Evolutionary conservation across 2,113 vertebrate genomes (phyloP).

Genomic region (Asarcornis scutulata): DNA sequence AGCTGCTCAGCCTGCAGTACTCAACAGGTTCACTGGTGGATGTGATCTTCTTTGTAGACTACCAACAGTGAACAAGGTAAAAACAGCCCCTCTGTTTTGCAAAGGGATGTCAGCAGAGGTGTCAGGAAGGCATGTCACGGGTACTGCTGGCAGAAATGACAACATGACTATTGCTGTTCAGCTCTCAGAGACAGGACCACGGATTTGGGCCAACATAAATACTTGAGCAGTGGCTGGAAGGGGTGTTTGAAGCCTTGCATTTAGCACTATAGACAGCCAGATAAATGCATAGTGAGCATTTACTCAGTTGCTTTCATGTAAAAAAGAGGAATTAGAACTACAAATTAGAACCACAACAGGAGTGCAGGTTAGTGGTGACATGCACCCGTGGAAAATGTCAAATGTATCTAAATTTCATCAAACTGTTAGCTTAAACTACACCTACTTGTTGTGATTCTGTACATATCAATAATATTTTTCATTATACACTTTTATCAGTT

Average conservation of each 20-base stretch:
- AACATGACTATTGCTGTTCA: background rate
- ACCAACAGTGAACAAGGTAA: background rate
- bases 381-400: background rate
- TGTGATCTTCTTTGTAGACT: background rate
- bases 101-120: background rate
- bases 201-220: background rate
- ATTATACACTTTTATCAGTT: background rate
- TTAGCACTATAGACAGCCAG: background rate
- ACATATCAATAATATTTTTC: background rate
- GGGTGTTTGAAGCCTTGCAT: background rate
- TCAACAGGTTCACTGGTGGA: background rate
- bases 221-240: background rate
- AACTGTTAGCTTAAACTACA: background rate
- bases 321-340: background rate
- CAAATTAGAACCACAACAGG: background rate
- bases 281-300: background rate
- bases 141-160: background rate
- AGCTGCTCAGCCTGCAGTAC: background rate
- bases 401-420: background rate
- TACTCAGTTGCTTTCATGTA: background rate
- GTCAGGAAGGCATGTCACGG: background rate
- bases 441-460: background rate
- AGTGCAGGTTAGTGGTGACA: background rate
- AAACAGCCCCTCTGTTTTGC: background rate
- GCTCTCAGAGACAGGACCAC: background rate